phyloP scores from a whole-genome alignment of 2,888 invertebrate species.

The Halictus quadricinctus region DNA sequence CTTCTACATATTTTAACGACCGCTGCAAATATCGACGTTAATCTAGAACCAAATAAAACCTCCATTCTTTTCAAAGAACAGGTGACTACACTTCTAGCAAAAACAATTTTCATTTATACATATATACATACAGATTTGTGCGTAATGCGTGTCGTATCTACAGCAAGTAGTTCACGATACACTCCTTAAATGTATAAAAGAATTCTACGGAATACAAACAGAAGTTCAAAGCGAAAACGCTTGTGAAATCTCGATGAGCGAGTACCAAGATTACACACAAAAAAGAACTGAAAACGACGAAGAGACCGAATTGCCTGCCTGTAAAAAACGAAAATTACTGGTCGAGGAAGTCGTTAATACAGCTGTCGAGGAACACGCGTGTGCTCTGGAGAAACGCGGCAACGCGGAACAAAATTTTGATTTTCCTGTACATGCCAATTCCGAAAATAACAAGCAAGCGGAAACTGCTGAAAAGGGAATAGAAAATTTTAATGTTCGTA shows the following conservation, averaged over 20 bases:
- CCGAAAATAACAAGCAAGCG: not conserved
- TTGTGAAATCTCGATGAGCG: constrained; percentile 43
- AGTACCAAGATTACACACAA: constrained; percentile 46
- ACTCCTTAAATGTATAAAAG: constrained; percentile 70
- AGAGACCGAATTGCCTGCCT: constrained; percentile 60
- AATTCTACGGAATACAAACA: constrained; percentile 74
- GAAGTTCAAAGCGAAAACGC: constrained; percentile 40
- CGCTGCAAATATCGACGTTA: constrained; percentile 84
- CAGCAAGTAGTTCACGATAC: constrained; percentile 70
- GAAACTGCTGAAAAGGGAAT: not conserved
- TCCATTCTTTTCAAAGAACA: constrained; percentile 83
- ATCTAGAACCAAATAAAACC: constrained; percentile 86
- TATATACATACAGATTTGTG: constrained; percentile 3
- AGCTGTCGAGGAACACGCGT: not conserved
- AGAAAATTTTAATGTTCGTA: not conserved
- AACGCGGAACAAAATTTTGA: constrained; percentile 9
- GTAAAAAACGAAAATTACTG: constrained; percentile 70
- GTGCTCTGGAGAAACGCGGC: not conserved
- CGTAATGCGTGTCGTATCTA: constrained; percentile 31
- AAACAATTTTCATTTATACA: constrained; percentile 19
- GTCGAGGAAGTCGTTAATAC: constrained; percentile 16
- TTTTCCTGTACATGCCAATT: not conserved
- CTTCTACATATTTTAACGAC: constrained; percentile 82
- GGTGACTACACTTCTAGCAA: constrained; percentile 74
- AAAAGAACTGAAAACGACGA: constrained; percentile 13